Evolutionary conservation across 2,888 invertebrate genomes (phyloP).

Genomic region (Cremastobaeus sp.): DNA sequence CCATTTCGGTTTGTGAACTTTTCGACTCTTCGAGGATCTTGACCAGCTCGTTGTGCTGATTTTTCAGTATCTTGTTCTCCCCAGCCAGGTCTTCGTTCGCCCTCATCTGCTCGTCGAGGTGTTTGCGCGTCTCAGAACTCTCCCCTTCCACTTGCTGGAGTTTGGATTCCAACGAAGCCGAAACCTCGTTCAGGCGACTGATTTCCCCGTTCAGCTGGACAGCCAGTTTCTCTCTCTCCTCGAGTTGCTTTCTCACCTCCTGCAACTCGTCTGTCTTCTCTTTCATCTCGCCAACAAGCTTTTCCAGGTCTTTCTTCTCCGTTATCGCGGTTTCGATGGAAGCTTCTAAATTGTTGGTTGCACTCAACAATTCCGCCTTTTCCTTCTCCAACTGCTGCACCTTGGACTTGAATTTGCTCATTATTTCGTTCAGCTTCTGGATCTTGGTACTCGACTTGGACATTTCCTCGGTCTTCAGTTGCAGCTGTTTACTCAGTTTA

Average conservation of each 20-base stretch:
- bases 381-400: no score
- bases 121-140: constrained; percentile 2
- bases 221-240: background rate
- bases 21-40: constrained; percentile 41
- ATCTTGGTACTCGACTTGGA: no score
- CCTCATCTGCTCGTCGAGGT: constrained; percentile 3
- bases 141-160: constrained; percentile 34
- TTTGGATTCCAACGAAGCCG: background rate
- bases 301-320: no score
- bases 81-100: constrained; percentile 23
- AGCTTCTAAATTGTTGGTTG: no score
- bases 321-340: no score
- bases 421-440: no score
- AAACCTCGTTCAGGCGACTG: background rate
- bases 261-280: constrained; percentile 33
- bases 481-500: no score
- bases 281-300: constrained; percentile 43
- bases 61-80: constrained; percentile 59
- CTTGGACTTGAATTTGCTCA: no score
- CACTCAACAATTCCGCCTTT: no score
- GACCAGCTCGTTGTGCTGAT: constrained; percentile 57
- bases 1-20: constrained; percentile 14
- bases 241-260: constrained; percentile 38
- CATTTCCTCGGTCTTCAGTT: no score
- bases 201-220: background rate